Conservation (phyloP, 2,797 vertebrate genomes). For the Lemur catta region DNA sequence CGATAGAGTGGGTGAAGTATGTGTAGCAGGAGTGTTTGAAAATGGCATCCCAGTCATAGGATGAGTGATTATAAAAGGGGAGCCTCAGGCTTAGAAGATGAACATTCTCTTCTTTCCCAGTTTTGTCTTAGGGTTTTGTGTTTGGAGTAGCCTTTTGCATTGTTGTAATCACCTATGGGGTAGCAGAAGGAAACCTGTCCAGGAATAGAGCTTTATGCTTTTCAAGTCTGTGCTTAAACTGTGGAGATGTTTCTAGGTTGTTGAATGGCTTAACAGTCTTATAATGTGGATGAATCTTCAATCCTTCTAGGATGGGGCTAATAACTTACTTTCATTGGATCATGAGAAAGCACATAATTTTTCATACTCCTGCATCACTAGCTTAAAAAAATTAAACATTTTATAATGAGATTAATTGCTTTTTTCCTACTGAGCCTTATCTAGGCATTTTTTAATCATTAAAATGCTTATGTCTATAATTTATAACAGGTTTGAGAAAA, state of each 20-base stretch:
- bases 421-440: neutral
- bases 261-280: neutral
- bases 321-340: neutral
- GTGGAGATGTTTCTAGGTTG: neutral
- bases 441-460: neutral
- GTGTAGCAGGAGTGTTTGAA: neutral
- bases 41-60: fast-evolving
- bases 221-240: neutral
- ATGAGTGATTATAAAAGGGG: neutral
- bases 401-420: conserved; percentile 39
- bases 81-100: neutral
- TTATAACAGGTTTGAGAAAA: conserved; percentile 43
- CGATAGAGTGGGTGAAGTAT: neutral
- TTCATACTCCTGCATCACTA: neutral
- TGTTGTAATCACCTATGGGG: neutral
- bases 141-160: neutral
- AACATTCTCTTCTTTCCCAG: neutral
- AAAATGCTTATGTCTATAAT: conserved; percentile 29
- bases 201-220: neutral
- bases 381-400: neutral
- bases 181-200: neutral
- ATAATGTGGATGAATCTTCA: neutral
- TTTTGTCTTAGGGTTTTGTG: neutral
- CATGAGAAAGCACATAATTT: neutral
- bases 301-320: neutral